Evolutionary conservation across 2,797 vertebrate species (phyloP).

Genomic region (Gambusia yucatana): DNA sequence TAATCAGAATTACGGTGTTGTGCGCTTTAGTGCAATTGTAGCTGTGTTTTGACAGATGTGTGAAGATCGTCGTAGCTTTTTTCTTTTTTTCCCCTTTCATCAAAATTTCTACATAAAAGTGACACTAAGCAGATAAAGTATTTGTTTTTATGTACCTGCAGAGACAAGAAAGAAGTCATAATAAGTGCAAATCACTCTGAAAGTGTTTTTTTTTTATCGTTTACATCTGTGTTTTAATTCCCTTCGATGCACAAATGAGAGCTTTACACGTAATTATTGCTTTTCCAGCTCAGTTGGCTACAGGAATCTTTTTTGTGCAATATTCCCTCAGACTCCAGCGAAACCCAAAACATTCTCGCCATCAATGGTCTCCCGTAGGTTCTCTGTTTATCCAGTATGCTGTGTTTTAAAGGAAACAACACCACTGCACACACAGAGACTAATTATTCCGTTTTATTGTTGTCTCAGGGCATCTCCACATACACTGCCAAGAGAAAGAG

Average conservation of each 20-base stretch:
- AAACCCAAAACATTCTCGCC: conserved; percentile 19
- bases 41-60: conserved; percentile 33
- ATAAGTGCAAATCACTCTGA: conserved; percentile 30
- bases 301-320: conserved; percentile 51
- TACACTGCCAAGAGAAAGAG: conserved; percentile 42
- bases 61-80: conserved; percentile 14
- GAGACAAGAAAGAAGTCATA: neutral
- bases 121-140: conserved; percentile 22
- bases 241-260: conserved; percentile 33
- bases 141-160: conserved; percentile 6
- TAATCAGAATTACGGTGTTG: conserved; percentile 59
- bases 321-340: conserved; percentile 38
- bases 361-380: conserved; percentile 23
- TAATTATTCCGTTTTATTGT: conserved; percentile 22
- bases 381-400: neutral
- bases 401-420: conserved; percentile 25
- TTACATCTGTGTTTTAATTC: conserved; percentile 31
- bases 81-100: neutral
- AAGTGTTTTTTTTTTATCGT: conserved; percentile 47
- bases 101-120: conserved; percentile 21
- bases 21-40: conserved; percentile 36
- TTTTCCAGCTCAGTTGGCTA: conserved; percentile 26
- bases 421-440: conserved; percentile 26
- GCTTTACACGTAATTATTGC: conserved; percentile 6
- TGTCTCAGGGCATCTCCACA: conserved; percentile 67